A percentile compares a stretch with the other conserved stretches of the same genome.
phyloP scores from a whole-genome alignment of 1,140 invertebrate species.

The Platorchestia sp. region DNA sequence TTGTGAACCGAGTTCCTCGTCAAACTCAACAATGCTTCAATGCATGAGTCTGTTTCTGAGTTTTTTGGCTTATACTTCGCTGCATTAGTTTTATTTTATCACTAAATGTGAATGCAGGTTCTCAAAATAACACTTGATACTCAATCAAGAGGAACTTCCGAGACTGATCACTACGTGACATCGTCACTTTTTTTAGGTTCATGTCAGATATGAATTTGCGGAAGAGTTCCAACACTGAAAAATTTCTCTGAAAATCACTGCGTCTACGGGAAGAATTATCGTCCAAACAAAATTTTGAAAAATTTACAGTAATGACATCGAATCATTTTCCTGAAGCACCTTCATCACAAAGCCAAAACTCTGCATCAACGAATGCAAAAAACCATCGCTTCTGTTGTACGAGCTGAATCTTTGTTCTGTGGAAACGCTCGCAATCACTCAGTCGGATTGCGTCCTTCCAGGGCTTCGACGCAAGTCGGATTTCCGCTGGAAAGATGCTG shows the following conservation, averaged over 20 bases:
- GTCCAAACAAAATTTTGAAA: not conserved
- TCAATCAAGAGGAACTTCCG: not conserved
- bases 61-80: not conserved
- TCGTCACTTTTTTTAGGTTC: not conserved
- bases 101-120: too few relatives aligned
- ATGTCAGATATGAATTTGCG: not conserved
- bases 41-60: not conserved
- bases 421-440: not conserved
- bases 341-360: not conserved
- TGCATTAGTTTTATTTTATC: not conserved
- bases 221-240: not conserved
- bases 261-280: not conserved
- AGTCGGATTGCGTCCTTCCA: not conserved
- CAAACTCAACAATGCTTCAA: not conserved
- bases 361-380: not conserved
- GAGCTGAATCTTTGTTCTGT: not conserved
- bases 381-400: not conserved
- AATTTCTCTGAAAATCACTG: not conserved
- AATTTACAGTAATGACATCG: not conserved
- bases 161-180: not conserved
- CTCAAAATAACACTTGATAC: not conserved
- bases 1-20: not conserved
- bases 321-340: not conserved
- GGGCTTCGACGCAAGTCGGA: not conserved
- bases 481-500: not conserved